phyloP scores from a whole-genome alignment of 2,888 invertebrate species.

The Drosophila maculinotata region DNA sequence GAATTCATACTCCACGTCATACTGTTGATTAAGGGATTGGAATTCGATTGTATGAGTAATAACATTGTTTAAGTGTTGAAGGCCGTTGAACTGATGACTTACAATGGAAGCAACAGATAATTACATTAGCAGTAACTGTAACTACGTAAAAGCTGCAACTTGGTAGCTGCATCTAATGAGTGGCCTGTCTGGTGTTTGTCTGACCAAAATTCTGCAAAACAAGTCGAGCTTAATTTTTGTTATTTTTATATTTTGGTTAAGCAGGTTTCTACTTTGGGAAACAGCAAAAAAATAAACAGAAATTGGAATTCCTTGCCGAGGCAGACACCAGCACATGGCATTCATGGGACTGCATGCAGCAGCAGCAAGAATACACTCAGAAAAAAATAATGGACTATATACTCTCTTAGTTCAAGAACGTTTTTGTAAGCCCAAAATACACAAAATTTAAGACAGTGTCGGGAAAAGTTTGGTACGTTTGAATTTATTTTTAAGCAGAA shows the following conservation, averaged over 20 bases:
- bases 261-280: constrained; percentile 15
- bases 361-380: constrained; percentile 5
- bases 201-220: constrained; percentile 25
- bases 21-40: not conserved
- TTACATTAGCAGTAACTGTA: constrained; percentile 6
- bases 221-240: constrained; percentile 22
- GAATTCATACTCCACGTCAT: constrained; percentile 13
- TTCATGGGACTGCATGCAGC: constrained; percentile 21
- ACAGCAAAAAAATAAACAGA: constrained; percentile 32
- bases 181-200: constrained; percentile 42
- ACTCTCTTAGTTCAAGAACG: no score
- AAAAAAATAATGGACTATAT: no score
- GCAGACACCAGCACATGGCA: constrained; percentile 67
- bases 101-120: not conserved
- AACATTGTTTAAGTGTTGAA: constrained; percentile 4
- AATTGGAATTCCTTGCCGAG: constrained; percentile 56
- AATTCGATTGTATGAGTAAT: constrained; percentile 9
- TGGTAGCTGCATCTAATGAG: constrained; percentile 27
- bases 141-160: constrained; percentile 17
- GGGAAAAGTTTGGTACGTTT: no score
- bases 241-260: constrained; percentile 37
- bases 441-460: no score
- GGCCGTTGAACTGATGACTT: constrained; percentile 9
- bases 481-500: no score
- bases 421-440: no score